Conservation (phyloP, 2,797 vertebrate genomes). For the Coluber constrictor region DNA sequence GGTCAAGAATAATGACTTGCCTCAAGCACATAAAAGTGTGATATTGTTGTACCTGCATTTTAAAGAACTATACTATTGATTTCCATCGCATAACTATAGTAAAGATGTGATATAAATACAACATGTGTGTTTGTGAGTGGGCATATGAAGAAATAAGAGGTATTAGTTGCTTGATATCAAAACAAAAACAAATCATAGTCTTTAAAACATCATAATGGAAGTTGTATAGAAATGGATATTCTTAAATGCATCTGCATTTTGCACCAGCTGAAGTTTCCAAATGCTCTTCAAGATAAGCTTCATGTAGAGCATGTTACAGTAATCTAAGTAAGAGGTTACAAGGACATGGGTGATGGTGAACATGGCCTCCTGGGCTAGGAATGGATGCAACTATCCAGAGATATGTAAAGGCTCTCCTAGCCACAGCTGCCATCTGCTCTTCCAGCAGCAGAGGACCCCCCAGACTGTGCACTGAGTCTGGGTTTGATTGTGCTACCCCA, state of each 20-base stretch:
- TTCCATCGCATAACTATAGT: not conserved
- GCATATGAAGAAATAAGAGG: slow-evolving; percentile 8
- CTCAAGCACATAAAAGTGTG: slow-evolving; percentile 10
- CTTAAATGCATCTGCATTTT: not conserved
- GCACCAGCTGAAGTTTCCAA: not conserved
- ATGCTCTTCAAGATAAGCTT: too few species aligned
- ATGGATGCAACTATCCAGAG: not conserved
- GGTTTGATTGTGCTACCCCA: not conserved
- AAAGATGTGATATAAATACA: slow-evolving; percentile 33
- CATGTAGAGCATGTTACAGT: too few species aligned
- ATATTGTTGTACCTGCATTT: rapidly evolving
- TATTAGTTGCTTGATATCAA: not conserved
- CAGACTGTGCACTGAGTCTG: not conserved
- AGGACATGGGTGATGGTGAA: too few species aligned
- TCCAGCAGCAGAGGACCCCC: not conserved
- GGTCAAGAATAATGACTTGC: not conserved
- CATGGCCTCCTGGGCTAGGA: too few species aligned
- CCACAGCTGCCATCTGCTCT: not conserved
- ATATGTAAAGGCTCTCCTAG: not conserved
- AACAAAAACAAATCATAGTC: slow-evolving; percentile 7
- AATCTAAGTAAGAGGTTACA: too few species aligned
- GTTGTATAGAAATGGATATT: not conserved
- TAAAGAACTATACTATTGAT: slow-evolving; percentile 16
- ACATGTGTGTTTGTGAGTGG: not conserved
- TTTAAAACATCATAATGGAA: not conserved